Base-by-base conservation (phyloP, 2,888 invertebrate species). In the Sinhomidia bicolor region DNA sequence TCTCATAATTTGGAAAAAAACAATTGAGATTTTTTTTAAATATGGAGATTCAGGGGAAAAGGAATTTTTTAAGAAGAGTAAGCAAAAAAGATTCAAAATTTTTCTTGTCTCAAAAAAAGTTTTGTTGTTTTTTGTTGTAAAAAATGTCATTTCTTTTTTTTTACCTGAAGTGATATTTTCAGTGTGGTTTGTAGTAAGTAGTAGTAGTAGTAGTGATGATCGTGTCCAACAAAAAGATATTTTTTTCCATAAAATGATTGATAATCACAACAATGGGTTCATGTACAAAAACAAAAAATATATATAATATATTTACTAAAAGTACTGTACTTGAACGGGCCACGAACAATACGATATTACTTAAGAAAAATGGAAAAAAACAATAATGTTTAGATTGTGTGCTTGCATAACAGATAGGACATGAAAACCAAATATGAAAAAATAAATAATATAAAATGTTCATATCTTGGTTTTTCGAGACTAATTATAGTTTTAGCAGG, bases 231-330 rank as follows among this genome's bases (percentile, higher is more conserved):
- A 65, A 32, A 65, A 32, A 32, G 17, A 68, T 1, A 62, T 32
- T 32, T 41, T 1, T 10, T 60, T 60, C 23, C 20, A 23, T 26
- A n/a, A 1, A 7, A n/a, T 51, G 17, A 17, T 71, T 44, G 7
- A 71, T 12, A 71, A 12, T 47, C 20, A 74, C 44, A 74, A 71
- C 17, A 14, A 74, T 26, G 36, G 74, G 74, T 74, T 74, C 26
- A 74, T 44, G 47, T 74, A 71, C 36, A 62, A 26, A 26, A 60
- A 23, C 23, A 20, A 26, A 60, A 20, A 60, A 23, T 10, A 60
- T n/a, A n/a, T n/a, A n/a, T n/a, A n/a, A n/a, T n/a, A n/a, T n/a
- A n/a, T n/a, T n/a, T n/a, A n/a, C n/a, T n/a, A 17, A 20, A 10
- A 57, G 20, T 20, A 20, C 4, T 54, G n/a, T 17, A 17, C 7